Evolutionary conservation across 2,888 invertebrate genomes (phyloP).

Genomic region (Sthenelais limicola): DNA sequence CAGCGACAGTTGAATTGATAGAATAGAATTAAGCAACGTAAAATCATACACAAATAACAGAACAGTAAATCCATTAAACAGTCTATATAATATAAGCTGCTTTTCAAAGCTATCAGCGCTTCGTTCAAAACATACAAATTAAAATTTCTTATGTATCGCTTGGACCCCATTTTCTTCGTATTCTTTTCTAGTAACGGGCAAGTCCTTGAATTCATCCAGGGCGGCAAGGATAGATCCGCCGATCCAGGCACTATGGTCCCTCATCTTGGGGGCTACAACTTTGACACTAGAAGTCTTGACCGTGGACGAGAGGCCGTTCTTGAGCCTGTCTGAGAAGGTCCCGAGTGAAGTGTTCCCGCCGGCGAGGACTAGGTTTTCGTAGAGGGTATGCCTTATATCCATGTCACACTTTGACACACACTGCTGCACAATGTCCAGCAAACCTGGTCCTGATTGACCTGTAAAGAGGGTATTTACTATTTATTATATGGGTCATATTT

Average conservation of each 20-base stretch:
- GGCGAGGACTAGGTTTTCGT: conserved; percentile 40
- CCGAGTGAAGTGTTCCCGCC: conserved; percentile 96
- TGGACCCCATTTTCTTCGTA: conserved; percentile 87
- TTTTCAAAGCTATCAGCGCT: no score
- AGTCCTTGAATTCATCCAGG: conserved; percentile 91
- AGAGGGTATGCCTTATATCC: conserved; percentile 42
- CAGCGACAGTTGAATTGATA: no score
- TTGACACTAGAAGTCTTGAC: conserved; percentile 77
- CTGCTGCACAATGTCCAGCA: conserved; percentile 39
- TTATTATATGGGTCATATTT: no score
- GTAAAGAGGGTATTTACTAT: no score
- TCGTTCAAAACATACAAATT: no score
- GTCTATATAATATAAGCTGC: no score
- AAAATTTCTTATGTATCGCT: conserved; percentile 74
- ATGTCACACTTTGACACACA: conserved; percentile 46
- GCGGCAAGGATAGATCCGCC: conserved; percentile 91
- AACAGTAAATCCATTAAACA: no score
- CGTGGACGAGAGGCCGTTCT: conserved; percentile 89
- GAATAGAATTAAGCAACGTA: no score
- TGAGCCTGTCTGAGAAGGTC: conserved; percentile 95
- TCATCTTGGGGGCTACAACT: conserved; percentile 89
- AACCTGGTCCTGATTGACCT: no score
- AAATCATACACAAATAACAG: no score
- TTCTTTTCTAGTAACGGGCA: conserved; percentile 93
- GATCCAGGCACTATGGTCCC: conserved; percentile 79